Evolutionary conservation across 2,888 invertebrate species (phyloP).

Genomic region (Phoronis australis): DNA sequence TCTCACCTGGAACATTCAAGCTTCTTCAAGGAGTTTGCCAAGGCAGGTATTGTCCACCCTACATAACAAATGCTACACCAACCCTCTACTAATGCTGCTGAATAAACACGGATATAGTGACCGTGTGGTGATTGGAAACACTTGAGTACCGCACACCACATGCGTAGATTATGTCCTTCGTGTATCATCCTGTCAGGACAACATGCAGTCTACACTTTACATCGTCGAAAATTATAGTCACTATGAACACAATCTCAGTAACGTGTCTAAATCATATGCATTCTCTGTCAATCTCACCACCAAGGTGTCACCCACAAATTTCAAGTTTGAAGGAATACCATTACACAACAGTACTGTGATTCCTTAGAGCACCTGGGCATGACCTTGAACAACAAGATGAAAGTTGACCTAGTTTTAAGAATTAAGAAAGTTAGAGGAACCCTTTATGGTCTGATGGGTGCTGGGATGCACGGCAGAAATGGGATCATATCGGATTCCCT

Average conservation of each 20-base stretch:
- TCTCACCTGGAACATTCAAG: neutral
- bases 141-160: no score
- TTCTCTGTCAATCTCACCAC: no score
- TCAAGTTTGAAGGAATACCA: neutral
- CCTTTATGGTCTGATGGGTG: neutral
- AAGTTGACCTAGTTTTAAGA: neutral
- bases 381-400: neutral
- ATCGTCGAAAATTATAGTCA: neutral
- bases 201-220: no score
- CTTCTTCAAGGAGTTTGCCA: neutral
- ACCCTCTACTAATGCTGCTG: constrained; percentile 1
- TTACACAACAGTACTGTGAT: neutral
- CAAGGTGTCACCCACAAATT: neutral
- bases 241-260: no score
- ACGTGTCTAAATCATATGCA: neutral
- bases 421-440: neutral
- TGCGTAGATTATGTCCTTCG: no score
- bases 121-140: neutral
- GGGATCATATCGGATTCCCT: no score
- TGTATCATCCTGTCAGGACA: no score
- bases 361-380: neutral
- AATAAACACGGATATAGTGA: constrained; percentile 2
- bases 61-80: no score
- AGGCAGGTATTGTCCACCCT: neutral
- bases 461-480: neutral